Evolutionary conservation across 2,888 invertebrate species (phyloP), one percentile per base, ranked within the genome.

Genomic region (Entomobrya proxima): DNA sequence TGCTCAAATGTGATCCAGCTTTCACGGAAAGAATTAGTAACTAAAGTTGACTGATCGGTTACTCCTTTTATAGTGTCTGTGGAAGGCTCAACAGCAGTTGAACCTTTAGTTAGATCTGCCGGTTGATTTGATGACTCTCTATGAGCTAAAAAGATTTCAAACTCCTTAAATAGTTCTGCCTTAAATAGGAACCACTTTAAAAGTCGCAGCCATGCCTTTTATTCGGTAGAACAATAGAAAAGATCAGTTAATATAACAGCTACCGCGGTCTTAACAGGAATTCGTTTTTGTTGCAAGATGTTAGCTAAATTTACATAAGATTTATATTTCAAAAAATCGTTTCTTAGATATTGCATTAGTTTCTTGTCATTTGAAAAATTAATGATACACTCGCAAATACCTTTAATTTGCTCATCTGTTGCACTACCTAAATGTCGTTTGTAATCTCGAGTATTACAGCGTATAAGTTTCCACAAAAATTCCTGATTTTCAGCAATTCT

Each of bases 161-260:
- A n/a, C n/a, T n/a, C n/a, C n/a, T n/a, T n/a, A n/a, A n/a, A n/a
- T n/a, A n/a, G n/a, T n/a, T n/a, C n/a, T 2, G 6, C n/a, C 4
- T n/a, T n/a, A n/a, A n/a, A n/a, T n/a, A n/a, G 75, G 75, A n/a
- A 75, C 52, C 11, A 75, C 50, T 75, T 75, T 75, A 30, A 52
- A 32, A 18, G 15, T 30, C 15, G 30, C 15, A n/a, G 52, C 75
- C 75, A 75, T 75, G n/a, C n/a, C n/a, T n/a, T n/a, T n/a, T 7
- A 2, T 9, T 2, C 2, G 18, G 27, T 3, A 27, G 15, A 40
- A n/a, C 27, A 44, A n/a, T n/a, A n/a, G n/a, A 72, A 13, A 11
- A 47, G 32, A 15, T 72, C 72, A 1, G 47, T 18, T 21, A 72
- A 7, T 11, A 72, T 27, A 5, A 35, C 13, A 27, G 47, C 30